Percentiles rank a stretch among this genome's conserved stretches.
Evolutionary conservation across 1,140 invertebrate genomes (phyloP).

Genomic region (Drosophila mayri): DNA sequence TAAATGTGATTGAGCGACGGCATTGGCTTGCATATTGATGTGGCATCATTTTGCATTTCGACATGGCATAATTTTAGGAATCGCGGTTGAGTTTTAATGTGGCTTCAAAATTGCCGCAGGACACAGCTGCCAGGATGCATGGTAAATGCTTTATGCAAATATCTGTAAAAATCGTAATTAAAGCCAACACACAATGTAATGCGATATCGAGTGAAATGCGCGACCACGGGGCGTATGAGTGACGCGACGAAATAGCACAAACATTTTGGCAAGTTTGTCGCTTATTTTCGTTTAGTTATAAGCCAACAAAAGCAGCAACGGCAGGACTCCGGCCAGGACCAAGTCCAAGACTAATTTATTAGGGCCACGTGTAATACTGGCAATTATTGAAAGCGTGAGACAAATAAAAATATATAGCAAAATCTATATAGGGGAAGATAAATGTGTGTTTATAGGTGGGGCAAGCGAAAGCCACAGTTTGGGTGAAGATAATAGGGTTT

Average conservation of each 20-base stretch:
- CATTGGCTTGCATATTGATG: slow-evolving; percentile 50
- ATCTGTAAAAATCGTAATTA: slow-evolving; percentile 60
- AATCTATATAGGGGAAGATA: slow-evolving; percentile 53
- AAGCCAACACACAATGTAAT: slow-evolving; percentile 21
- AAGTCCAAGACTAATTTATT: slow-evolving; percentile 69
- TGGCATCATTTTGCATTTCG: slow-evolving; percentile 41
- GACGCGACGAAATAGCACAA: slow-evolving; percentile 31
- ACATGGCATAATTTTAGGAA: slow-evolving; percentile 53
- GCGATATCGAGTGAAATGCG: neutral
- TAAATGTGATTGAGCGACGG: slow-evolving; percentile 15
- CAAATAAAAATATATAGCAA: slow-evolving; percentile 80
- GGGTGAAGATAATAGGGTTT: neutral
- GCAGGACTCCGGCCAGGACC: neutral
- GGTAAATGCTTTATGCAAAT: slow-evolving; percentile 67
- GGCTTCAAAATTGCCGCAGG: slow-evolving; percentile 11
- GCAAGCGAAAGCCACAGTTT: neutral
- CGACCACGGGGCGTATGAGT: slow-evolving; percentile 49
- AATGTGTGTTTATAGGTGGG: slow-evolving; percentile 14
- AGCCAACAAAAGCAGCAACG: slow-evolving; percentile 1
- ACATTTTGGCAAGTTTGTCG: slow-evolving; percentile 39
- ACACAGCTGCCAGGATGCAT: slow-evolving; percentile 48
- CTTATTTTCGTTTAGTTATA: slow-evolving; percentile 15
- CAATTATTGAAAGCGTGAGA: slow-evolving; percentile 83
- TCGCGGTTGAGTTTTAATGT: slow-evolving; percentile 44
- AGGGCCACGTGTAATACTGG: slow-evolving; percentile 78